Base-by-base conservation (phyloP, 2,888 invertebrate species). In the Schizotus pectinicornis region DNA sequence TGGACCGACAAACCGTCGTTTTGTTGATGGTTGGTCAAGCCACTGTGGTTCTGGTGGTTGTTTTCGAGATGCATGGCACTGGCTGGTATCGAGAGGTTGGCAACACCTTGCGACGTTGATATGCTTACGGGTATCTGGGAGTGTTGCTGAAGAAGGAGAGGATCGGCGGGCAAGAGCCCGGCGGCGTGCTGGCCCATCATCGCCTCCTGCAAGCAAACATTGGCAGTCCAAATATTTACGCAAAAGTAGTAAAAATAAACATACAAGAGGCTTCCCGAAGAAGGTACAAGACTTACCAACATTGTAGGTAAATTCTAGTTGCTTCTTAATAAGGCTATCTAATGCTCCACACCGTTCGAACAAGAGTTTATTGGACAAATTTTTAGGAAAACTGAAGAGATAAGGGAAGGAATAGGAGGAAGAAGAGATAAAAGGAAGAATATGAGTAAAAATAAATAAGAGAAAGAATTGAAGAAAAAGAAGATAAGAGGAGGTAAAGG, bases 111-210 rank as follows among this genome's bases (percentile, higher is more conserved):
- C 50, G 78, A 74, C 48, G 77, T 77, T 11, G 78, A 69, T 54
- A 79, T 77, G 61, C 77, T 78, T 11, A 78, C 79, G 7, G 79
- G 79, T 53, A 80, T 78, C 66, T 80, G 80, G 3, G 76, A 69
- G 61, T 80, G 78, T 53, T 80, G 79, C 53, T 79, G 79, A 9
- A 80, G 64, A 8, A 80, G 69, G 45, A 80, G 65, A 14, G 78
- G 77, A 56, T 79, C 79, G 35, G 77, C 69, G 47, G 76, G 76
- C 43, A 80, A 70, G 12, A 80, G 81, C 3, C 77, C 74, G 2
- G 78, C 69, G 7, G 71, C 75, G 75, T 86, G 85, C 64, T 86
- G 86, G n/a, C 84, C 82, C 54, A 86, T 79, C 73, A 86, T 75
- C 14, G 75, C 71, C 63, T 80, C 80, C 79, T 80, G 46, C 49